These are phyloP conservation scores for Cyclargus thomasi DNA, from an alignment of 1,140 invertebrate species.

Conservation along the genomic window DNA sequence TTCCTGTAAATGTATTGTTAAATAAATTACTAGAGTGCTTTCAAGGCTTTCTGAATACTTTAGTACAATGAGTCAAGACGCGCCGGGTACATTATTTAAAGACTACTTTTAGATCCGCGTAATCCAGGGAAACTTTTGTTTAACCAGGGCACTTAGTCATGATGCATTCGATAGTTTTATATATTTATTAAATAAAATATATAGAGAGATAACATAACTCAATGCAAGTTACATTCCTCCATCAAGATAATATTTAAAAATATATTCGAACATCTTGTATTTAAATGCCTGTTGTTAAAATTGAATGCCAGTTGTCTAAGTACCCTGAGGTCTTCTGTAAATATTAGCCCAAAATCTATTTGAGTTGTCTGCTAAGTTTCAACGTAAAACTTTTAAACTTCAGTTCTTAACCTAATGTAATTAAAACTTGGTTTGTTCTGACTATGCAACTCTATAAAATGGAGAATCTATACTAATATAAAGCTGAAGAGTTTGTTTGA, in stretches of 20 bases:
- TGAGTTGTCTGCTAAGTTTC: not conserved
- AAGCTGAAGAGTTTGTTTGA: too few relatives aligned
- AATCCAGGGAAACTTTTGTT: not conserved
- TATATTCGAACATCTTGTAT: too few relatives aligned
- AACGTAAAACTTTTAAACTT: not conserved
- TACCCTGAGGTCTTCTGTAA: not conserved
- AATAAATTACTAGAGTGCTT: slow-evolving; percentile 1
- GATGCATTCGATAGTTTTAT: too few relatives aligned
- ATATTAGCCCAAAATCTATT: not conserved
- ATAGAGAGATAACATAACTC: too few relatives aligned
- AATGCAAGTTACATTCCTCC: too few relatives aligned
- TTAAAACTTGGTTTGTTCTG: not conserved
- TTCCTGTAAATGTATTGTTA: not conserved
- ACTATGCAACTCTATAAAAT: not conserved
- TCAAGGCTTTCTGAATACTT: not conserved
- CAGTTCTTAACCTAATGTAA: not conserved
- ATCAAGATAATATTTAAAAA: too few relatives aligned
- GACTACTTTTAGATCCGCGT: not conserved
- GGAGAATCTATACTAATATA: too few relatives aligned
- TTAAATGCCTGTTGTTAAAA: too few relatives aligned
- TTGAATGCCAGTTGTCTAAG: not conserved
- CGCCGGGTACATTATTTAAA: not conserved
- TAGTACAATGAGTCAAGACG: slow-evolving; percentile 1
- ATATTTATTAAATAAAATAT: too few relatives aligned
- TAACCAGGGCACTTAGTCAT: too few relatives aligned